Base-by-base conservation (phyloP, 2,888 invertebrate genomes). In the Neoitamus cyanurus region DNA sequence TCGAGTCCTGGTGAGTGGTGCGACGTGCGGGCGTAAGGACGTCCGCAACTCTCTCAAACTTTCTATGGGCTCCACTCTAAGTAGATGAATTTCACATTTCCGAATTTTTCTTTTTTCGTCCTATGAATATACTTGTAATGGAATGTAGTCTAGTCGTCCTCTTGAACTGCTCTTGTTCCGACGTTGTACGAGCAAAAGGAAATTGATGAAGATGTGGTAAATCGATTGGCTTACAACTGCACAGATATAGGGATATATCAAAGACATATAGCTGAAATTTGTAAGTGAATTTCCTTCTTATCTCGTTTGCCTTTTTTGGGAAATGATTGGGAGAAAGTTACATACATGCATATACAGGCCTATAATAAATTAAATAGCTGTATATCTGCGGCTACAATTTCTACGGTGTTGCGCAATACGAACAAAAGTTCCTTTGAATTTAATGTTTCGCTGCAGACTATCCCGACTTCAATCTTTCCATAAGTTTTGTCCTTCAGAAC, bases 1-100 rank as follows among this genome's bases (percentile, higher is more conserved):
- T 72, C 58, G 82, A 13, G 9, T n/a, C 9, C 7, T 48, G 13
- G 48, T 25, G 78, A 15, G 46, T 7, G 25, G 37, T 1, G 36
- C 20, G 31, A 25, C 5, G 31, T 25, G 46, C 0, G 30, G 58
- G 31, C 31, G 34, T 34, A 36, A 73, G 46, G 25, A 13, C 30
- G 78, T 25, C 42, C 15, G 75, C 42, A 83, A 75, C 34, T 20
- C 73, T 73, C 73, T 36, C 37, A 48, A 83, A 34, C 58, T 46
- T 48, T 75, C 11, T 73, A 83, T 83, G 15, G 83, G 48, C 30
- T 31, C 48, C 80, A 84, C 80, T 84, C 80, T 82, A 73, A 85
- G 83, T 72, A 69, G 83, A 85, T 85, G 85, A 84, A 73, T 84
- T 84, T 84, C 82, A 84, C 84, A 82, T 82, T 82, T 84, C 80